Evolutionary conservation across 2,113 vertebrate species (phyloP).

Genomic region (Pollimyrus isidori): DNA sequence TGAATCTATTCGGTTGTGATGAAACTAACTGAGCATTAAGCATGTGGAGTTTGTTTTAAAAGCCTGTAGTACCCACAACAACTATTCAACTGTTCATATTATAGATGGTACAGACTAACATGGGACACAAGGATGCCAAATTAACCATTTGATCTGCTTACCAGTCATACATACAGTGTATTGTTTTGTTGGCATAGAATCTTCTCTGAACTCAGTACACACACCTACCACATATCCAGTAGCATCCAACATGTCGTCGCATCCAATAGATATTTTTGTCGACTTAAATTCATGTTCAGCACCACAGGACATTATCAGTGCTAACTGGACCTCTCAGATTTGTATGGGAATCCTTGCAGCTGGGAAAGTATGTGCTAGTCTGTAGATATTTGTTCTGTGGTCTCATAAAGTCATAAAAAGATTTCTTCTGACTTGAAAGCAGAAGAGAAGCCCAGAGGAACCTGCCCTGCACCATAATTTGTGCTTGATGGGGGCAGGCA

Average conservation of each 20-base stretch:
- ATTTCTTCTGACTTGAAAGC: conserved; percentile 44
- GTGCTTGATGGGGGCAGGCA: conserved; percentile 72
- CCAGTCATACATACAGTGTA: not conserved
- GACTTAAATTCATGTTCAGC: not conserved
- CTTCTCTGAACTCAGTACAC: not conserved
- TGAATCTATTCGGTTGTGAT: not conserved
- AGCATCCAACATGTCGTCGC: too few relatives aligned
- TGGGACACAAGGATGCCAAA: not conserved
- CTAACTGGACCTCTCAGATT: not conserved
- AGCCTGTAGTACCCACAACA: not conserved
- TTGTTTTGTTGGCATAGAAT: not conserved
- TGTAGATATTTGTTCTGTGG: not conserved
- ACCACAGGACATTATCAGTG: not conserved
- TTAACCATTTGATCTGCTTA: not conserved
- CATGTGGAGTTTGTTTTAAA: not conserved
- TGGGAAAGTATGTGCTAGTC: not conserved
- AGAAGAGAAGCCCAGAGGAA: conserved; percentile 53
- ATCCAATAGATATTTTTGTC: not conserved
- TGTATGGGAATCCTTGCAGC: not conserved
- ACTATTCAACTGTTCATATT: not conserved
- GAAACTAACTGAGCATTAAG: not conserved
- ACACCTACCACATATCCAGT: not conserved
- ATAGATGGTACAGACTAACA: not conserved
- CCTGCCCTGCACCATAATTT: conserved; percentile 67
- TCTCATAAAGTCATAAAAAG: not conserved